These are phyloP conservation scores for Perca fluviatilis DNA, from an alignment of 2,113 vertebrate genomes.

Conservation along the genomic window DNA sequence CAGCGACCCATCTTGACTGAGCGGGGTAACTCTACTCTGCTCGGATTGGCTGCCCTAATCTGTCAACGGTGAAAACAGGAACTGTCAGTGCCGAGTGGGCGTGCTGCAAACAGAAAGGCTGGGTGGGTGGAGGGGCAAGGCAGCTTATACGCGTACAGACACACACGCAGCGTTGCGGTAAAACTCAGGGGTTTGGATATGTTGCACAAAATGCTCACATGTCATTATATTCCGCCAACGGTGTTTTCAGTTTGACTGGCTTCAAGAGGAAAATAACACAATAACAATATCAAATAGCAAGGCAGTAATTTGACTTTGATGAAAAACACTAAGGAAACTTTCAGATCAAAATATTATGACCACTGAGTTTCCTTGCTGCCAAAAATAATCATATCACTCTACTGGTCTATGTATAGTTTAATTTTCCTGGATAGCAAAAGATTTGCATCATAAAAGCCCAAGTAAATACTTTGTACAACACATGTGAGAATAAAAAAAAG, in stretches of 20 bases:
- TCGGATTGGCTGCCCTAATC: slow-evolving; percentile 79
- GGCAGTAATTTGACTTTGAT: slow-evolving; percentile 31
- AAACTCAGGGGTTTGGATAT: slow-evolving; percentile 61
- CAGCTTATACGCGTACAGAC: slow-evolving; percentile 26
- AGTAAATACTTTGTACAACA: slow-evolving; percentile 40
- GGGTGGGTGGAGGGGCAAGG: slow-evolving; percentile 77
- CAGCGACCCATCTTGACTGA: slow-evolving; percentile 72
- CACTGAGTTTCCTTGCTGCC: slow-evolving; percentile 1
- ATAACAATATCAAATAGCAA: slow-evolving; percentile 65
- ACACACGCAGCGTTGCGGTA: slow-evolving; percentile 61
- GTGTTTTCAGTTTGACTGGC: slow-evolving; percentile 80
- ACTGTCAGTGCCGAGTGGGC: slow-evolving; percentile 83
- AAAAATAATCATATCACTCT: slow-evolving; percentile 29
- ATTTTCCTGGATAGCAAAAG: slow-evolving; percentile 60
- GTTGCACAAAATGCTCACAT: slow-evolving; percentile 77
- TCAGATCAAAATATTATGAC: slow-evolving; percentile 18
- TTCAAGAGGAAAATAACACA: slow-evolving; percentile 48
- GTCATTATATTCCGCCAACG: slow-evolving; percentile 80
- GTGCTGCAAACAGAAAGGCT: slow-evolving; percentile 79
- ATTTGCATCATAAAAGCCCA: slow-evolving; percentile 57
- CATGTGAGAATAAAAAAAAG: slow-evolving; percentile 22
- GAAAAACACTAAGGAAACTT: slow-evolving; percentile 30
- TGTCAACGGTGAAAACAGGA: slow-evolving; percentile 87
- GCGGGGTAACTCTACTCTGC: slow-evolving; percentile 67
- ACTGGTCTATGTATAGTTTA: slow-evolving; percentile 18